Evolutionary conservation across 2,888 invertebrate species (phyloP).

Genomic region (Ganaspis brasiliensis): DNA sequence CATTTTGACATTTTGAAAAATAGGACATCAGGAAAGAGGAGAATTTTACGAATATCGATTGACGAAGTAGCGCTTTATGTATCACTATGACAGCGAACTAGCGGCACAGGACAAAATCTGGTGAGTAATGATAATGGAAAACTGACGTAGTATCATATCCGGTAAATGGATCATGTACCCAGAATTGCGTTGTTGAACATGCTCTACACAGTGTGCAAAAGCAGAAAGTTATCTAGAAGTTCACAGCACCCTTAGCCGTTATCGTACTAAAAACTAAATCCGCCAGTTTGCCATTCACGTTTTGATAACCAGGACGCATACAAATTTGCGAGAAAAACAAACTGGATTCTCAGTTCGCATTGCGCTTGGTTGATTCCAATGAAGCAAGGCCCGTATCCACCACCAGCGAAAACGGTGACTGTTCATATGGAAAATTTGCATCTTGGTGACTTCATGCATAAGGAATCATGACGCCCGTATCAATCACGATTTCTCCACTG

Average conservation of each 20-base stretch:
- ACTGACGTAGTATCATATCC: constrained; percentile 18
- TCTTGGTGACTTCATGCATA: constrained; percentile 50
- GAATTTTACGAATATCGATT: constrained; percentile 19
- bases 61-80: constrained; percentile 24
- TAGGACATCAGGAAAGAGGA: background rate
- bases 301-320: background rate
- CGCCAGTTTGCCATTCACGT: background rate
- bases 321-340: constrained; percentile 24
- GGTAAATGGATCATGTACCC: background rate
- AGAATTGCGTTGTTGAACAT: background rate
- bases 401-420: constrained; percentile 20
- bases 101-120: constrained; percentile 16
- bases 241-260: background rate
- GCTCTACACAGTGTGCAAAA: background rate
- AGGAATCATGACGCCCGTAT: constrained; percentile 11
- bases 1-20: background rate
- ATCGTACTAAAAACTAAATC: background rate
- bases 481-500: constrained; percentile 5
- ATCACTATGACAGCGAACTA: constrained; percentile 16
- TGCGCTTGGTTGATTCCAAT: constrained; percentile 11
- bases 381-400: constrained; percentile 9
- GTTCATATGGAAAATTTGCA: constrained; percentile 71
- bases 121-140: constrained; percentile 42
- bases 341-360: background rate
- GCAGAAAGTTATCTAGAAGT: constrained; percentile 36